Evolutionary conservation across 2,888 invertebrate genomes (phyloP), one percentile per base, ranked within the genome.

Genomic region (Spodoptera littoralis): DNA sequence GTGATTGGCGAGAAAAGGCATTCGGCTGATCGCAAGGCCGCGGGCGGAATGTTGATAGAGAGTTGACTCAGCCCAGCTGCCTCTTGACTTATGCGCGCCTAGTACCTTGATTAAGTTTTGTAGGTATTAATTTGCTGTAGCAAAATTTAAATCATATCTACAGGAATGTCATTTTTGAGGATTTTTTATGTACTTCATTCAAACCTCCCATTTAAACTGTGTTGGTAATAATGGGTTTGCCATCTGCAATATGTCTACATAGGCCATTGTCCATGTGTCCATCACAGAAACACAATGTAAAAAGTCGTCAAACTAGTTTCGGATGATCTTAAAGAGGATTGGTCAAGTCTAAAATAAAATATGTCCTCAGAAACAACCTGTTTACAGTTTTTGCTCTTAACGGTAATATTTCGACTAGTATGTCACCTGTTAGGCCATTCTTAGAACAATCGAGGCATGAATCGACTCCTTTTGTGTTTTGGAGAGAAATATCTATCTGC

Each of bases 11-110:
- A 77, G 79, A 76, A 81, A 83, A 83, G 82, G 83, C 79, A 85
- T 79, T 83, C 81, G 64, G 72, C 79, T 81, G 84, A 77, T 84
- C 75, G 78, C 87, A 88, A 88, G 87, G 87, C 84, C 86, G 81
- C 56, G 69, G 44, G 70, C 81, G 90, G 91, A 90, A 91, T 91
- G 90, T 76, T 62, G 88, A 86, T 89, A 87, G 90, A 91, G 89
- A 90, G 90, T 85, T 85, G 86, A 83, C 84, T 86, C 84, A 81
- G 76, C 79, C 51, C 43, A 13, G 58, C 65, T 60, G 73, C 75
- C 70, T 77, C 83, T 73, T 72, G 75, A 57, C 82, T 83, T 88
- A 87, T 87, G 86, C 79, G 54, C 65, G 81, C 84, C 81, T 84
- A 68, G 83, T 84, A 84, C 72, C 51, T 61, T 54, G 69, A 70